Base-by-base conservation (phyloP, 2,888 invertebrate species). In the Latrodectus elegans region DNA sequence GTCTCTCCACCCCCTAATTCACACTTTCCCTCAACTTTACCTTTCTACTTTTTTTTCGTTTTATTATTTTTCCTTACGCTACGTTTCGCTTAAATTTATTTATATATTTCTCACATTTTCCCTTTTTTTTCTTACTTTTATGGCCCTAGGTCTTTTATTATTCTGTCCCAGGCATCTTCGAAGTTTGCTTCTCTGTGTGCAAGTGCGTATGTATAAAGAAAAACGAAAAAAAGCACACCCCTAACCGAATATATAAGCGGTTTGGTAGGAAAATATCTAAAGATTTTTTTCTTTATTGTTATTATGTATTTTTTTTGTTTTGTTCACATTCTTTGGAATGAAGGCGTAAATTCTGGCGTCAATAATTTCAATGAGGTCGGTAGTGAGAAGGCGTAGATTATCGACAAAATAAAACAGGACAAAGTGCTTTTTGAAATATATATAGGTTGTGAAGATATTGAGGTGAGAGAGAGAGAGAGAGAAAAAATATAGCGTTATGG, bases 41-140 rank as follows among this genome's bases (percentile, higher is more conserved):
- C 15, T 85, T 67, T 70, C 70, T 71, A 60, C 71, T 76, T 67
- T 85, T 84, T 70, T 77, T 68, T 15, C 53, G 67, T 87, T 81
- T 81, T 87, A 81, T 81, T 87, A 81, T 87, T 81, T 80, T 76
- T 77, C 55, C 51, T 72, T 60, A 60, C 68, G 51, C 80, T 80
- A 72, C 81, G 81, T 86, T 81, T 87, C 81, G 86, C 86, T 87
- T 87, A 87, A 87, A 87, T 87, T 87, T 87, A 87, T 87, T 87
- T 87, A 87, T 87, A 67, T 87, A 81, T 87, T 80, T 76, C 80
- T 71, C 71, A 38, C 51, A 51, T 74, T 74, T 65, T 52, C 15
- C 11, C 15, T 65, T 60, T 26, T 49, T 51, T 70, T 55, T 67
- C 26, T 73, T 26, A 49, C 17, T 51, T 52, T 55, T 64, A 86